phyloP scores from a whole-genome alignment of 2,888 invertebrate genomes.

The Philhelius pedissequus region DNA sequence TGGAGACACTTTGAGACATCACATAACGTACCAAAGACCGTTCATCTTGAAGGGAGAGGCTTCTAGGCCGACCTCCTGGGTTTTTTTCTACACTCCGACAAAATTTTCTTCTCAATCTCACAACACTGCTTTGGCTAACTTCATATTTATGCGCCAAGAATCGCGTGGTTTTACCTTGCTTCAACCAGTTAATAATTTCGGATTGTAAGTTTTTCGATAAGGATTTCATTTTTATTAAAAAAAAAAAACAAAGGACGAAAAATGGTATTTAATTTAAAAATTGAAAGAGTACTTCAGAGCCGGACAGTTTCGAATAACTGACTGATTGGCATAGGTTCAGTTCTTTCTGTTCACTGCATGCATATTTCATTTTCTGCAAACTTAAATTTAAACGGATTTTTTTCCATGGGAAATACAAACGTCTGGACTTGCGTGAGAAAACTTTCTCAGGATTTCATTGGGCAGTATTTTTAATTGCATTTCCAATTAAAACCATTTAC shows the following conservation, averaged over 20 bases:
- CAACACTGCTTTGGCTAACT: constrained; percentile 39
- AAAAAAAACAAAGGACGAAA: not conserved
- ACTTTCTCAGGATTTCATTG: not conserved
- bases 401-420: not conserved
- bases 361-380: not conserved
- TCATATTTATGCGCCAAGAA: constrained; percentile 24
- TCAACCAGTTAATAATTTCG: constrained; percentile 30
- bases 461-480: not conserved
- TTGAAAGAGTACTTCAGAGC: not conserved
- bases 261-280: not conserved
- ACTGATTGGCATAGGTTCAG: not conserved
- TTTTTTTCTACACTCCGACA: not conserved
- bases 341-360: not conserved
- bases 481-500: not conserved
- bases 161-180: constrained; percentile 42
- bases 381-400: not conserved
- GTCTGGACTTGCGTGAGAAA: not conserved
- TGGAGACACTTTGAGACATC: constrained; percentile 35
- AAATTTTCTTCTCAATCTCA: constrained; percentile 29
- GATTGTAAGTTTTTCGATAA: not conserved
- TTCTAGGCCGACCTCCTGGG: constrained; percentile 43
- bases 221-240: constrained; percentile 26
- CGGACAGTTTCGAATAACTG: not conserved
- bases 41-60: constrained; percentile 46
- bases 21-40: constrained; percentile 48